These are phyloP conservation scores for Ailurus styani DNA, from an alignment of 2,113 vertebrate genomes.

Conservation along the genomic window DNA sequence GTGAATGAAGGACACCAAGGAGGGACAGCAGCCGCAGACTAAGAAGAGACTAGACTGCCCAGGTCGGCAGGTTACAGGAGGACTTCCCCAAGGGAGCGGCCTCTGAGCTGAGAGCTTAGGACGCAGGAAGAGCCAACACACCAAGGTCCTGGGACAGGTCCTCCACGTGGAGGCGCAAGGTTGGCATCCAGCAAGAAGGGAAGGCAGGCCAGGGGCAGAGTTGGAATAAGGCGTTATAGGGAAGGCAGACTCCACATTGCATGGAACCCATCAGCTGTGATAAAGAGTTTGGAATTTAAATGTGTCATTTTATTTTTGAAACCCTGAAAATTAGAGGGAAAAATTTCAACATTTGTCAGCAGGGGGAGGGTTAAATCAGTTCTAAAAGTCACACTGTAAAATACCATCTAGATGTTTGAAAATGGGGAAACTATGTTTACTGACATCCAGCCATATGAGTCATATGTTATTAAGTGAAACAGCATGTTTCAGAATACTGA, in stretches of 20 bases:
- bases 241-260: too few species aligned
- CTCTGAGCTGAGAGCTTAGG: neutral
- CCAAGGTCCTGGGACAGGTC: fast-evolving
- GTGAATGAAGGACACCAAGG: neutral
- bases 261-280: fast-evolving
- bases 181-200: fast-evolving
- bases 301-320: neutral
- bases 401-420: neutral
- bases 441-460: neutral
- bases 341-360: neutral
- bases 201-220: neutral
- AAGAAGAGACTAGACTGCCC: too few species aligned
- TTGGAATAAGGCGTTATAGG: fast-evolving
- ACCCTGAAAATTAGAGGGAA: neutral
- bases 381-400: neutral
- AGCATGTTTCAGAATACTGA: neutral
- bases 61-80: neutral
- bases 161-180: fast-evolving
- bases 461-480: neutral
- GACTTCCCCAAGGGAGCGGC: neutral
- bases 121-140: neutral
- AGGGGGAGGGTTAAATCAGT: neutral
- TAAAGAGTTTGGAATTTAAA: neutral
- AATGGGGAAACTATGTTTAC: neutral
- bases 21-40: neutral